phyloP scores from a whole-genome alignment of 2,888 invertebrate genomes.

The Andrena bucephala region DNA sequence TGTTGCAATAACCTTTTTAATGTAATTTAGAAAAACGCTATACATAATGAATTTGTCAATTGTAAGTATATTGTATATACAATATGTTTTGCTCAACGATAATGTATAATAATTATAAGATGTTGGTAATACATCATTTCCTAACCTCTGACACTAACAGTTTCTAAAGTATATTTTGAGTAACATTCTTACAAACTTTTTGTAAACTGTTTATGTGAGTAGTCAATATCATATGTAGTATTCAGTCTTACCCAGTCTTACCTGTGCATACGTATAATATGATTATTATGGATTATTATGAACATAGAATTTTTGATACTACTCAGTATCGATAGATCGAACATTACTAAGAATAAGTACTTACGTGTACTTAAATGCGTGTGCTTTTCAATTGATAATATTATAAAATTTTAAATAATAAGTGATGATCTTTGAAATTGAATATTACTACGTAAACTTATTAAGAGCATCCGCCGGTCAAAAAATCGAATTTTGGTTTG shows the following conservation, averaged over 20 bases:
- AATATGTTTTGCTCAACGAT: background rate
- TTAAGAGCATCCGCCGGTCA: too few relatives aligned
- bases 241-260: background rate
- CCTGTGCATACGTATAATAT: background rate
- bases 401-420: too few relatives aligned
- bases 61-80: conserved; percentile 28
- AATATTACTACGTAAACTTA: too few relatives aligned
- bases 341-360: background rate
- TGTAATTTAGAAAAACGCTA: background rate
- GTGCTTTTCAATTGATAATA: too few relatives aligned
- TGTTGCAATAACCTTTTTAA: background rate
- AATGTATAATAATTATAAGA: background rate
- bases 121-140: background rate
- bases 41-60: conserved; percentile 1
- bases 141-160: conserved; percentile 20
- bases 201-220: background rate
- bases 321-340: conserved; percentile 24
- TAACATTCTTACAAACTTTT: background rate
- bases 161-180: background rate
- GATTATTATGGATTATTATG: background rate
- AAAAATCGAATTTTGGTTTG: too few relatives aligned
- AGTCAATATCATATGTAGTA: too few relatives aligned
- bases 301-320: background rate
- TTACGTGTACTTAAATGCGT: too few relatives aligned
- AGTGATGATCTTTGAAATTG: too few relatives aligned